Base-by-base conservation (phyloP, 2,797 vertebrate genomes). In the Bradypus variegatus region DNA sequence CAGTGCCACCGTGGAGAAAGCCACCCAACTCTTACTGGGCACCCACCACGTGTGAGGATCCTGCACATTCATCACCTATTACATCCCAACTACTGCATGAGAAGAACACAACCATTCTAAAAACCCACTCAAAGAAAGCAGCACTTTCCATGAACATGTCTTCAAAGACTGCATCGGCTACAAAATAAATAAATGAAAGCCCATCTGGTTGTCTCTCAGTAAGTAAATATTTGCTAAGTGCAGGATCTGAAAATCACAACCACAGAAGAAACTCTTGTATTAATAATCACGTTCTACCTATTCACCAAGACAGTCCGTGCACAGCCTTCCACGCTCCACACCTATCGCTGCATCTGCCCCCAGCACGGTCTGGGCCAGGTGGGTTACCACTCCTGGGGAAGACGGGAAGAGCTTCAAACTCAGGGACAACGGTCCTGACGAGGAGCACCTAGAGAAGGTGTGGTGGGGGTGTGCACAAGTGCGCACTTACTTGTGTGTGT, bases 181-280 rank as follows among this genome's bases (percentile, higher is more conserved):
- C 50, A 79, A 0, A 88, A 1, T 0, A 0, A 88, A 1, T 0
- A 87, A 94, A 81, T 21, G 58, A 94, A 83, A 58, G 80, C 36
- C 82, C 19, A 86, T 36, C 11, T 27, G 72, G 25, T 0, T 78
- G 50, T 27, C 75, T 88, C 77, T 92, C 50, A 67, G 41, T 45
- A 45, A 45, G 19, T 12, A 55, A 86, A 55, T 60, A 84, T 77
- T 79, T 89, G 23, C 48, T 69, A 87, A 55, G 72, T 16, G n/a
- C 86, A 86, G 33, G 33, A 78, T 58, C 64, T 93, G 41, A 96
- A 94, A 94, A 94, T 38, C 80, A 90, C 23, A 93, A 3, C 88
- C 55, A 83, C 3, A 76, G 41, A 18, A 84, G 41, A 84, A 87
- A 70, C 19, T 38, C 14, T 91, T 50, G 36, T 36, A 23, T 77